Base-by-base conservation (phyloP, 2,888 invertebrate species). In the Eurois occulta region DNA sequence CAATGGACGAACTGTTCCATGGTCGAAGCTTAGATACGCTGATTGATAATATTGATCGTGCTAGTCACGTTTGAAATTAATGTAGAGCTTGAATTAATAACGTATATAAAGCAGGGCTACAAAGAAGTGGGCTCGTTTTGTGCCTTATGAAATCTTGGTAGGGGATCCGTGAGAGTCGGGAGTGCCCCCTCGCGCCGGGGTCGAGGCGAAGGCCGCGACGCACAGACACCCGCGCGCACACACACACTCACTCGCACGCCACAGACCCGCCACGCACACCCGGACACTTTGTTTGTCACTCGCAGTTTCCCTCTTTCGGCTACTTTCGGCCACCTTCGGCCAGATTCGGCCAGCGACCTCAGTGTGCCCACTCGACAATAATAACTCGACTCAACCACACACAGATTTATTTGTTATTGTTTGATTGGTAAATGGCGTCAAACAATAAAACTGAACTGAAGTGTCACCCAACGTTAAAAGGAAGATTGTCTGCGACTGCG, bases 141-240 rank as follows among this genome's bases (percentile, higher is more conserved):
- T 64, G 66, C 38, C 68, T 77, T 75, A 69, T 67, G 38, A 76
- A 75, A 77, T 67, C 67, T 72, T 83, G 67, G 77, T 77, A 87
- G 73, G 79, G 68, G 83, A 70, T 77, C 43, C 32, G 73, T 68
- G 55, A 72, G 80, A 70, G 72, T 70, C 74, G 62, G 68, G 67
- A 70, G 75, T 64, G 67, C 52, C 79, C 69, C 78, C 78, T 62
- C 88, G 65, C 65, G n/a, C n/a, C 65, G 84, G 84, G 84, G 84
- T 78, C 78, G 88, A 86, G 80, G 76, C 84, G 84, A 86, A 87
- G 88, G 86, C 86, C 88, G 62, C 78, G 13, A n/a, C 28, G 24
- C 82, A 38, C 48, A 10, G 41, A 38, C 64, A 10, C 41, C 16
- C 64, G 38, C 38, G 21, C 55, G 13, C 46, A 24, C 52, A 32